phyloP scores from a whole-genome alignment of 2,113 vertebrate species.

The Xenopus laevis region DNA sequence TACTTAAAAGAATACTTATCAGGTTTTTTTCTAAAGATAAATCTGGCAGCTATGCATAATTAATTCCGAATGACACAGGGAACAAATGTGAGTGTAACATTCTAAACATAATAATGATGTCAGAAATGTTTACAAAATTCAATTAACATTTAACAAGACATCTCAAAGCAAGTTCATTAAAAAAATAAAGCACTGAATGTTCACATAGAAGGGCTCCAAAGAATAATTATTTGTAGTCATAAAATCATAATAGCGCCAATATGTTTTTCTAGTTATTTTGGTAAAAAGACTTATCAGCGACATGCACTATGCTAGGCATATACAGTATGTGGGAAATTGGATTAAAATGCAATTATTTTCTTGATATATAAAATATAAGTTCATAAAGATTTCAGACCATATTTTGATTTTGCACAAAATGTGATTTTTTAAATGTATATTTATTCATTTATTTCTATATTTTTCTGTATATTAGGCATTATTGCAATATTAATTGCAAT shows the following conservation, averaged over 20 bases:
- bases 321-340: too few relatives aligned
- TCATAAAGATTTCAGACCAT: too few relatives aligned
- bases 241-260: not conserved
- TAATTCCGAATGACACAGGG: slow-evolving; percentile 58
- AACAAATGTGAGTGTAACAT: slow-evolving; percentile 51
- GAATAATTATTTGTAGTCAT: not conserved
- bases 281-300: too few relatives aligned
- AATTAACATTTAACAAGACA: slow-evolving; percentile 63
- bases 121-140: slow-evolving; percentile 62
- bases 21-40: slow-evolving; percentile 60
- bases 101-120: slow-evolving; percentile 56
- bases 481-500: too few relatives aligned
- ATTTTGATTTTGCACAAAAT: too few relatives aligned
- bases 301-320: too few relatives aligned
- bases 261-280: not conserved
- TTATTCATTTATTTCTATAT: too few relatives aligned
- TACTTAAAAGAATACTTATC: slow-evolving; percentile 64
- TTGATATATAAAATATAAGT: too few relatives aligned
- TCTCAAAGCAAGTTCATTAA: slow-evolving; percentile 57
- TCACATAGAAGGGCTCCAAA: not conserved
- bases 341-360: too few relatives aligned
- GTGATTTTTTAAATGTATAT: too few relatives aligned
- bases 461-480: too few relatives aligned
- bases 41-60: slow-evolving; percentile 56
- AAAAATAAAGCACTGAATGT: slow-evolving; percentile 39